phyloP scores from a whole-genome alignment of 1,140 invertebrate genomes.

The Delia radicum region DNA sequence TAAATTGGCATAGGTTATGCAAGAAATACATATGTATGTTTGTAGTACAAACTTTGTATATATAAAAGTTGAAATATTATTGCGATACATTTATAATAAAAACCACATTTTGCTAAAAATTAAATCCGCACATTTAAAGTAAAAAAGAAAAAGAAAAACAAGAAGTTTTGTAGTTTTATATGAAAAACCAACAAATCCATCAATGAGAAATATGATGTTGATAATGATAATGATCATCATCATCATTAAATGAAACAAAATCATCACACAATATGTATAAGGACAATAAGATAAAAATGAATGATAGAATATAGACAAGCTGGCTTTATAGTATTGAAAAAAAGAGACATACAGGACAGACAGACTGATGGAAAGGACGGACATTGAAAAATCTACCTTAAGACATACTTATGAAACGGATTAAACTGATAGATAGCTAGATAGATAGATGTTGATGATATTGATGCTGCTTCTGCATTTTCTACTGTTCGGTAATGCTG shows the following conservation, averaged over 20 bases:
- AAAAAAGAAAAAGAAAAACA: neutral
- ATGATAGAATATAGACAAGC: neutral
- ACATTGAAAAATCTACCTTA: neutral
- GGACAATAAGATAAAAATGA: neutral
- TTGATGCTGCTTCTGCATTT: neutral
- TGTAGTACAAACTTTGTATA: too few species aligned
- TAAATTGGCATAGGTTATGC: too few species aligned
- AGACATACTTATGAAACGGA: neutral
- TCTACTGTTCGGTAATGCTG: neutral
- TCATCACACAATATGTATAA: neutral
- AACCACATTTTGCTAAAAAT: neutral
- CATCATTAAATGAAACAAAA: neutral
- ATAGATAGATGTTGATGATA: neutral
- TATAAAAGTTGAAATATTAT: neutral
- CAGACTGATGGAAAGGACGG: neutral
- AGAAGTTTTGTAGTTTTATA: neutral
- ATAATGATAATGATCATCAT: neutral
- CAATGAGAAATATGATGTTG: neutral
- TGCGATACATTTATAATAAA: neutral
- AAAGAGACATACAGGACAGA: neutral
- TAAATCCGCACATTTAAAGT: neutral
- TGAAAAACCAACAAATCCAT: neutral
- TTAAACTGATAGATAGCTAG: neutral
- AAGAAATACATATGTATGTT: too few species aligned
- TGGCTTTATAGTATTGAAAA: neutral